phyloP scores from a whole-genome alignment of 2,888 invertebrate species.

The Leucoma salicis region DNA sequence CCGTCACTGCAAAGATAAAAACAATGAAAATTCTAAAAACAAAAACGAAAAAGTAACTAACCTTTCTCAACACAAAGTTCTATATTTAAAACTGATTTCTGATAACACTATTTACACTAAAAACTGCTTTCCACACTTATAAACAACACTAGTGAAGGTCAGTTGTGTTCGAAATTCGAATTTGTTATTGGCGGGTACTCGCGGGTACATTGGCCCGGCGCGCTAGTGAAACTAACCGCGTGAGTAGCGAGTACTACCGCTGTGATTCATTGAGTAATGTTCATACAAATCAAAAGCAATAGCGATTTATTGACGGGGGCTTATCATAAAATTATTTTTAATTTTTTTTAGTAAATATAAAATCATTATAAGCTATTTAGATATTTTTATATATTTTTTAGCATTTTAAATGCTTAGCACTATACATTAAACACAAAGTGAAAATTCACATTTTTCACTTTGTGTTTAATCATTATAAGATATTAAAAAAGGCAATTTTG shows the following conservation, averaged over 20 bases:
- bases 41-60: slow-evolving; percentile 1
- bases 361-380: too few species aligned
- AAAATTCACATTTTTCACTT: too few species aligned
- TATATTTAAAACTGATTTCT: slow-evolving; percentile 4
- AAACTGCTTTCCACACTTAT: slow-evolving; percentile 2
- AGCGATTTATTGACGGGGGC: too few species aligned
- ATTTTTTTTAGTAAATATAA: too few species aligned
- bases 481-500: too few species aligned
- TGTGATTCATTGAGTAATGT: slow-evolving; percentile 35
- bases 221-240: slow-evolving; percentile 33
- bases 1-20: too few species aligned
- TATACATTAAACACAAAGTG: too few species aligned
- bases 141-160: slow-evolving; percentile 1
- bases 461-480: too few species aligned
- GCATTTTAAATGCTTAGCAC: too few species aligned
- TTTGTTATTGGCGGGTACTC: slow-evolving; percentile 5
- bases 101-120: slow-evolving; percentile 1
- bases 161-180: slow-evolving; percentile 7
- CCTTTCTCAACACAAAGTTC: slow-evolving; percentile 4
- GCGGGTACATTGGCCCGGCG: slow-evolving; percentile 31
- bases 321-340: too few species aligned
- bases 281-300: neutral
- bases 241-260: slow-evolving; percentile 20
- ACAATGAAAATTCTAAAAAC: too few species aligned
- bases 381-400: too few species aligned